A percentile compares a stretch with the other conserved stretches of the same genome.
Evolutionary conservation across 2,888 invertebrate genomes (phyloP).

Genomic region (Holacanthella duospinosa): DNA sequence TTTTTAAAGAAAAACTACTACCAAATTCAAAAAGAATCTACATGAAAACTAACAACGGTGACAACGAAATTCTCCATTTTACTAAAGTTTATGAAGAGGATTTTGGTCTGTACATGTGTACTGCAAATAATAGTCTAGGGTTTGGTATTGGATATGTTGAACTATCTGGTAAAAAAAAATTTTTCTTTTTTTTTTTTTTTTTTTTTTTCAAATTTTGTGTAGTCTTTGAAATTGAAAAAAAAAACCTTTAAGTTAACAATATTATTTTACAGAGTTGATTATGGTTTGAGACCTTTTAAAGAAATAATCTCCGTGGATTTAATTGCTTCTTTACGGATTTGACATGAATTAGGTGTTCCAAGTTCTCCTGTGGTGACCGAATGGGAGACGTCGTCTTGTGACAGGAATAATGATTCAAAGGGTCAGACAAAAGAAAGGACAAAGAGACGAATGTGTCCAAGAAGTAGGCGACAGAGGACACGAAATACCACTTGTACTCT

Average conservation of each 20-base stretch:
- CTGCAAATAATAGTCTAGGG: conserved; percentile 63
- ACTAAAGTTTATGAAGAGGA: conserved; percentile 56
- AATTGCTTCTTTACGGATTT: not conserved
- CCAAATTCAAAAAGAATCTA: conserved; percentile 42
- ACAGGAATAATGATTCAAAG: not conserved
- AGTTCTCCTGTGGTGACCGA: conserved; percentile 57
- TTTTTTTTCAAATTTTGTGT: not conserved
- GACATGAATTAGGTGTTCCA: conserved; percentile 49
- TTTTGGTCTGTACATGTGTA: conserved; percentile 66
- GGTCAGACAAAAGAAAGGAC: not conserved
- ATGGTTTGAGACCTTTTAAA: not conserved
- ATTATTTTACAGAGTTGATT: too few species aligned
- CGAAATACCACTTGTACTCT: conserved; percentile 10
- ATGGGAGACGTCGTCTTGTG: conserved; percentile 25
- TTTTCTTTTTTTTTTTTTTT: not conserved
- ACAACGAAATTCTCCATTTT: conserved; percentile 56
- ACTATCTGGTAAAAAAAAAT: conserved; percentile 52
- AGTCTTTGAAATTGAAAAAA: not conserved
- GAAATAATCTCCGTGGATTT: not conserved
- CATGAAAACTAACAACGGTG: conserved; percentile 48
- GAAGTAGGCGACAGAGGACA: not conserved
- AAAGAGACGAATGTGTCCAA: not conserved
- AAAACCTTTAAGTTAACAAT: not conserved
- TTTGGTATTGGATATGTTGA: conserved; percentile 59
- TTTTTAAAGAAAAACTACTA: conserved; percentile 23